Conservation (phyloP, 1,140 invertebrate genomes). For the Akabosia matsudoensis region DNA sequence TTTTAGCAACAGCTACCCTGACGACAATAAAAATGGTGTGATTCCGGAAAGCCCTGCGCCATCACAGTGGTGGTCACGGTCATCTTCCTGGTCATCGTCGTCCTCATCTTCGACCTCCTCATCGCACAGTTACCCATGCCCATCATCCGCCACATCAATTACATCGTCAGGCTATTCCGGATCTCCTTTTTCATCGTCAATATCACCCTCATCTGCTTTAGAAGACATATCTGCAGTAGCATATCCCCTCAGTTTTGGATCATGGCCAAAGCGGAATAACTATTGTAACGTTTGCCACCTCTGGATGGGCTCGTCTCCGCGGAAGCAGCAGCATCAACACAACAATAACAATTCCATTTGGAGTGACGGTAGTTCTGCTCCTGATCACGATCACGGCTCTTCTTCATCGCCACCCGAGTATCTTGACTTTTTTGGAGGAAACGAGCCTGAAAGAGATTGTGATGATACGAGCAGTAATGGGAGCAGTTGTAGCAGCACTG, state of each 20-base stretch:
- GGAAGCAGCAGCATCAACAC: conserved; percentile 10
- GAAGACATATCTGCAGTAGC: neutral
- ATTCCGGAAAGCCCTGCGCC: neutral
- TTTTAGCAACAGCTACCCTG: neutral
- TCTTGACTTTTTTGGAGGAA: neutral
- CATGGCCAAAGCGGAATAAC: neutral
- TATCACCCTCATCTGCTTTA: neutral
- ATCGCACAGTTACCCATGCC: neutral
- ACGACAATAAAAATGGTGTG: conserved; percentile 20
- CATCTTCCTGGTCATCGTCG: neutral
- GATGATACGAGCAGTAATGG: conserved; percentile 20
- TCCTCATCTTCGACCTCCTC: neutral
- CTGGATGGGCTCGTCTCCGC: neutral
- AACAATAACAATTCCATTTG: conserved; percentile 23
- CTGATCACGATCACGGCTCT: neutral
- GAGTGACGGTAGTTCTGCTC: neutral
- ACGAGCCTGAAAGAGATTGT: neutral
- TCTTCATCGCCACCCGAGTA: neutral
- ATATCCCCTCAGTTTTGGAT: conserved; percentile 1
- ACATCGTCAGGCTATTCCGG: conserved; percentile 6
- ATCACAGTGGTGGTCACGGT: conserved; percentile 26
- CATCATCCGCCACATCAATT: conserved; percentile 4
- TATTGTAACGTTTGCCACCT: conserved; percentile 21
- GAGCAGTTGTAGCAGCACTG: neutral
- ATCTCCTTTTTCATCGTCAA: neutral